Evolutionary conservation across 1,140 invertebrate species (phyloP).

Genomic region (Drosophila gunungcola): DNA sequence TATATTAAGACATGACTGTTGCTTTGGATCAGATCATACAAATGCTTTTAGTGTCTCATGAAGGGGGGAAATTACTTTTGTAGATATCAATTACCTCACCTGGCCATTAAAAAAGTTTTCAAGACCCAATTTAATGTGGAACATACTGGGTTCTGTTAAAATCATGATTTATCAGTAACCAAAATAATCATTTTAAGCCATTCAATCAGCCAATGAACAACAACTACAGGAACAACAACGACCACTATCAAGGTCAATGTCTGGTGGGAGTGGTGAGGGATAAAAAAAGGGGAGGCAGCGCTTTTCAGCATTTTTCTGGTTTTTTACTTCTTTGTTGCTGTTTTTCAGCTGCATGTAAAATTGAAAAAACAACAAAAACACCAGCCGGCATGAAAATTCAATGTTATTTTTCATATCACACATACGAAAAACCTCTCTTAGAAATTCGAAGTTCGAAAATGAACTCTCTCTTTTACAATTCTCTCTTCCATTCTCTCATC

Average conservation of each 20-base stretch:
- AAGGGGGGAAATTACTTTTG: neutral
- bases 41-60: neutral
- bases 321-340: conserved; percentile 57
- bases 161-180: neutral
- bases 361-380: conserved; percentile 54
- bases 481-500: neutral
- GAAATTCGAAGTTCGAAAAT: conserved; percentile 71
- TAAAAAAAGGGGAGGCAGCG: neutral
- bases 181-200: conserved; percentile 3
- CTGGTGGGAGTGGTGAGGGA: conserved; percentile 51
- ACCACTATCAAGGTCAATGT: conserved; percentile 79
- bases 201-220: conserved; percentile 15
- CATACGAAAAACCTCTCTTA: conserved; percentile 12
- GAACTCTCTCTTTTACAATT: conserved; percentile 27
- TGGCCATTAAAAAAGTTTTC: neutral
- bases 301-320: conserved; percentile 53
- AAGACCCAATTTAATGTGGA: neutral
- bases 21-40: neutral
- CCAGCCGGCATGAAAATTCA: conserved; percentile 54
- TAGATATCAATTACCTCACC: conserved; percentile 14
- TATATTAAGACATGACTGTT: neutral
- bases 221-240: conserved; percentile 32
- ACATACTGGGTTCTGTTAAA: conserved; percentile 2
- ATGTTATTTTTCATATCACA: conserved; percentile 47
- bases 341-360: conserved; percentile 73